Base-by-base conservation (phyloP, 2,113 vertebrate species). In the Eidolon helvum region DNA sequence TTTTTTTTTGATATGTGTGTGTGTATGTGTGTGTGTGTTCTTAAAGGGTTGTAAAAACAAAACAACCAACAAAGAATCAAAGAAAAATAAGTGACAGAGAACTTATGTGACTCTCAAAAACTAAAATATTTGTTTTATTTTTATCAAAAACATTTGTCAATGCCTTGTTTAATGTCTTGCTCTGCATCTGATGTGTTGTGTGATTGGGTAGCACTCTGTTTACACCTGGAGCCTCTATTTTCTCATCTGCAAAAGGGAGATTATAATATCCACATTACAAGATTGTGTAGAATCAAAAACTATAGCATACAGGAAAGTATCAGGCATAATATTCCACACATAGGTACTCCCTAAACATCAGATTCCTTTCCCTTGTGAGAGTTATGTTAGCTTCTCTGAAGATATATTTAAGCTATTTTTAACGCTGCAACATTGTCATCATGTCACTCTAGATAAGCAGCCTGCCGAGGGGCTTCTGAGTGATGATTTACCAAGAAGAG, bases 321-420 rank as follows among this genome's bases (percentile, higher is more conserved):
- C 35, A 14, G 77, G 10, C 59, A 74, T 40, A 43, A 94, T 22
- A 3, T 63, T 90, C 53, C 68, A 7, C 2, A 38, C 7, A 1
- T 57, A 77, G 53, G 30, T 53, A 3, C 50, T 92, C 38, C 40
- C 9, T 91, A 72, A 87, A 55, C 95, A 63, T 89, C 53, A 95
- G 38, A 68, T 68, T 87, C 40, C 38, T 95, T 92, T 86, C 59
- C 24, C 40, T 87, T 92, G 14, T 78, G 19, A 55, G 40, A 78
- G 9, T 91, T 96, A 53, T 79, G 6, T 21, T 89, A 30, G 40
- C 30, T 78, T 97, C 86, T 96, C 35, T 80, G 85, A 57, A 71
- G 38, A 59, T 83, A 66, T n/a, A 92, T 78, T 95, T 78, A 74
- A 86, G 75, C 33, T 93, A 83, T 88, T 83, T 95, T 87, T 95